phyloP scores from a whole-genome alignment of 2,888 invertebrate species.

The Orthonychiurus folsomi region DNA sequence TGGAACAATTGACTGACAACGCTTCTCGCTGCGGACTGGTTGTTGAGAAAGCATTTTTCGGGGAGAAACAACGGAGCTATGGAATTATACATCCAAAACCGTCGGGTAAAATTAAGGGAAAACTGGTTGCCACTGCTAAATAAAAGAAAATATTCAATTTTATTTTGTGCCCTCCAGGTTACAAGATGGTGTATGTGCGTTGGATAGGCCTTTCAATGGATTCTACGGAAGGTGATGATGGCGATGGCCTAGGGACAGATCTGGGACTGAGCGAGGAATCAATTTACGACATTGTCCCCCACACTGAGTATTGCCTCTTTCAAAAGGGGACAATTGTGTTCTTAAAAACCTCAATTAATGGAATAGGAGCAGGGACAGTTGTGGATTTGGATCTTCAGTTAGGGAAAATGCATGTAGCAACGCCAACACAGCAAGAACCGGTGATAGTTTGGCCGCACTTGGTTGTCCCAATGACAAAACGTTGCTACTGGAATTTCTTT shows the following conservation, averaged over 20 bases:
- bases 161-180: constrained; percentile 8
- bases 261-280: constrained; percentile 25
- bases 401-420: constrained; percentile 28
- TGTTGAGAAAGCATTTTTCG: background rate
- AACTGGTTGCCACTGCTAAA: background rate
- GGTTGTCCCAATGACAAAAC: constrained; percentile 26
- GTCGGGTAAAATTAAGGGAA: background rate
- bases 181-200: constrained; percentile 27
- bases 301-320: constrained; percentile 26
- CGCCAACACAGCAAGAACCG: constrained; percentile 18
- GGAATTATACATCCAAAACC: constrained; percentile 21
- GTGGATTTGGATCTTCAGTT: constrained; percentile 27
- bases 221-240: constrained; percentile 13
- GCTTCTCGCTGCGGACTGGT: constrained; percentile 12
- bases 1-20: constrained; percentile 7
- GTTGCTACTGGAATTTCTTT: constrained; percentile 38
- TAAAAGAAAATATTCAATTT: constrained; percentile 4
- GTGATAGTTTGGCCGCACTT: constrained; percentile 30
- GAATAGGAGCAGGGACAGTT: constrained; percentile 29
- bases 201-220: constrained; percentile 22
- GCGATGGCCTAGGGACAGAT: constrained; percentile 14
- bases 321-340: constrained; percentile 33
- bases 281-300: constrained; percentile 28
- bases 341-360: constrained; percentile 16
- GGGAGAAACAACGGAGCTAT: constrained; percentile 18